Percentiles rank a stretch among this genome's conserved stretches.
phyloP scores from a whole-genome alignment of 2,888 invertebrate genomes.

The Brachylomia viminalis region DNA sequence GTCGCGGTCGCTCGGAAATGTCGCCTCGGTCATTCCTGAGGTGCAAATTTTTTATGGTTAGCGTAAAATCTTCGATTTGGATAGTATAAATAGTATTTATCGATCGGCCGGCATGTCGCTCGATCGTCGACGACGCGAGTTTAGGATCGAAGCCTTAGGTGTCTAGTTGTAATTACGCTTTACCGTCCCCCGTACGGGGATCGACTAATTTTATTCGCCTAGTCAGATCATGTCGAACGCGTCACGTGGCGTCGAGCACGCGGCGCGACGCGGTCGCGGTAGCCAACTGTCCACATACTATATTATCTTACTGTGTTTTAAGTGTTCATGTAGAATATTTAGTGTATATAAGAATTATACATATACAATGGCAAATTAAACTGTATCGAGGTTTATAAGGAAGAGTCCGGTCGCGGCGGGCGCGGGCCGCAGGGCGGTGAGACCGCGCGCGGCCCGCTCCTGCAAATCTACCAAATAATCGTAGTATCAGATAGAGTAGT shows the following conservation, averaged over 20 bases:
- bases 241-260: slow-evolving; percentile 70
- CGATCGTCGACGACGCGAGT: slow-evolving; percentile 53
- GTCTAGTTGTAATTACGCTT: slow-evolving; percentile 86
- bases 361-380: slow-evolving; percentile 79
- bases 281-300: slow-evolving; percentile 86
- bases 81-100: slow-evolving; percentile 67
- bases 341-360: slow-evolving; percentile 88
- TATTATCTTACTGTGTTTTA: slow-evolving; percentile 87
- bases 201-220: slow-evolving; percentile 85
- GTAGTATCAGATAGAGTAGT: slow-evolving; percentile 79
- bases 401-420: slow-evolving; percentile 69
- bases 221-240: slow-evolving; percentile 86
- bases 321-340: slow-evolving; percentile 88
- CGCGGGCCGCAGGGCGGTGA: slow-evolving; percentile 65
- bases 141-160: slow-evolving; percentile 64
- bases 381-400: slow-evolving; percentile 68
- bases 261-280: slow-evolving; percentile 78
- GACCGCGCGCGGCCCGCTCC: slow-evolving; percentile 69
- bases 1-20: slow-evolving; percentile 58
- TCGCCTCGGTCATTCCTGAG: slow-evolving; percentile 64
- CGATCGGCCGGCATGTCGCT: slow-evolving; percentile 61
- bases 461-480: slow-evolving; percentile 74
- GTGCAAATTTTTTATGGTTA: slow-evolving; percentile 70
- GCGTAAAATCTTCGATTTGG: slow-evolving; percentile 68
- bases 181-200: slow-evolving; percentile 79